A percentile compares a stretch with the other conserved stretches of the same genome.
Conservation (phyloP, 2,888 invertebrate genomes). For the Hirtodrosophila duncani region DNA sequence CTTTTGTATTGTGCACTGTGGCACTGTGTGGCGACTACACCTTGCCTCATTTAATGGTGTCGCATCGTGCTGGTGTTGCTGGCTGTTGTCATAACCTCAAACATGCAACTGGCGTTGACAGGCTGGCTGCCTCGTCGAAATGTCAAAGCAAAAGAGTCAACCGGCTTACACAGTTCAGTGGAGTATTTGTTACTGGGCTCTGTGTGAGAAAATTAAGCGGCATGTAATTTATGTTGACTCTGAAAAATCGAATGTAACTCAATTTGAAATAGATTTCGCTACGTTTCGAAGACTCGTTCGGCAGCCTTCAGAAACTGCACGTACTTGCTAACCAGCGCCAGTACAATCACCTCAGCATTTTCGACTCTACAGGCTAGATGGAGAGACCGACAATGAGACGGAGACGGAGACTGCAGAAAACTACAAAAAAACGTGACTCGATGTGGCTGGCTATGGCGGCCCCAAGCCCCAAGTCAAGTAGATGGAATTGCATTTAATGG, state of each 20-base stretch:
- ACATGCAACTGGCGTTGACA: constrained; percentile 29
- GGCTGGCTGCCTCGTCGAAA: constrained; percentile 28
- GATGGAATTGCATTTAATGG: constrained; percentile 70
- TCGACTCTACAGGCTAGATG: too few relatives aligned
- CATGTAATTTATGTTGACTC: constrained; percentile 69
- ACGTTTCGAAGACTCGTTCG: constrained; percentile 50
- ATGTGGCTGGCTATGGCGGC: constrained; percentile 19
- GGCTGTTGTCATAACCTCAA: constrained; percentile 62
- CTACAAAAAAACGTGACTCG: constrained; percentile 60
- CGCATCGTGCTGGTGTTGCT: constrained; percentile 30
- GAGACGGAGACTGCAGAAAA: too few relatives aligned
- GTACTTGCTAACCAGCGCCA: constrained; percentile 57
- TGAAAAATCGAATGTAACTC: constrained; percentile 65
- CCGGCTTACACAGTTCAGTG: constrained; percentile 7
- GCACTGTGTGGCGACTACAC: too few relatives aligned
- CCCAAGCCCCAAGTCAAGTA: constrained; percentile 56
- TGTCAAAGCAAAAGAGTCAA: constrained; percentile 37
- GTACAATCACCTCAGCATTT: constrained; percentile 60
- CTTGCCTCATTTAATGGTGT: constrained; percentile 40
- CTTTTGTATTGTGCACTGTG: constrained; percentile 14
- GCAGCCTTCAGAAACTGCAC: constrained; percentile 68
- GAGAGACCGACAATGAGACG: too few relatives aligned
- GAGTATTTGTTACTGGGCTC: neutral
- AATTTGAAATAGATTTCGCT: constrained; percentile 58
- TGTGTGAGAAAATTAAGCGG: constrained; percentile 52